Conservation (phyloP, 2,888 invertebrate genomes). For the Hedychridium roseum region DNA sequence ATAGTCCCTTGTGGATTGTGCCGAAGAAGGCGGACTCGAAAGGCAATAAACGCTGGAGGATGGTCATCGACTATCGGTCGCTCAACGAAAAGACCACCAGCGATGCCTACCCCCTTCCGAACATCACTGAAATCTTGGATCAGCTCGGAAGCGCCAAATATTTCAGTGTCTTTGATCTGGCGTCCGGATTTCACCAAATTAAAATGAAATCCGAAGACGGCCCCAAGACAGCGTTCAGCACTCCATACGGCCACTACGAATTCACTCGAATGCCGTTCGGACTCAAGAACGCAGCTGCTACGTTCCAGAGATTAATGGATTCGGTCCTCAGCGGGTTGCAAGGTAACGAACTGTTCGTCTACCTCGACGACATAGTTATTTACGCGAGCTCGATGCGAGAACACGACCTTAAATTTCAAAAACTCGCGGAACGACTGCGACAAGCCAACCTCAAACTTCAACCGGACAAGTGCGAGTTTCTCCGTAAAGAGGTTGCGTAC, state of each 20-base stretch:
- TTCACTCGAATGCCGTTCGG: conserved; percentile 5
- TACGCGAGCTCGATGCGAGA: not conserved
- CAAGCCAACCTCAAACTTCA: not conserved
- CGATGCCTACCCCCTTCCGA: not conserved
- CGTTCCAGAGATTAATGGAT: conserved; percentile 8
- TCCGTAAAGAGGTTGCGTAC: no score
- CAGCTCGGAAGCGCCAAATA: not conserved
- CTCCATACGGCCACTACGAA: conserved; percentile 3
- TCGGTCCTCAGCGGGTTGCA: not conserved
- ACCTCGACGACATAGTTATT: conserved; percentile 1
- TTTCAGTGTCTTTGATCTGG: not conserved
- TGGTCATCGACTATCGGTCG: not conserved
- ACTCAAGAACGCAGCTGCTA: not conserved
- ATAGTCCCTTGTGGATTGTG: not conserved
- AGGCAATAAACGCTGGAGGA: not conserved
- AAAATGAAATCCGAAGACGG: not conserved
- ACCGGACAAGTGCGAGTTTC: conserved; percentile 7
- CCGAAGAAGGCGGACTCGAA: not conserved
- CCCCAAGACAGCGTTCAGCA: conserved; percentile 1
- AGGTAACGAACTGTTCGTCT: not conserved
- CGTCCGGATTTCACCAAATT: not conserved
- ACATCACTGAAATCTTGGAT: not conserved
- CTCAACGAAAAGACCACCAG: not conserved
- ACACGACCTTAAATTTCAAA: not conserved
- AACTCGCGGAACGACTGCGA: not conserved